A percentile compares a stretch with the other conserved stretches of the same genome.
Conservation (phyloP, 2,113 vertebrate genomes). For the Poecilia latipinna region DNA sequence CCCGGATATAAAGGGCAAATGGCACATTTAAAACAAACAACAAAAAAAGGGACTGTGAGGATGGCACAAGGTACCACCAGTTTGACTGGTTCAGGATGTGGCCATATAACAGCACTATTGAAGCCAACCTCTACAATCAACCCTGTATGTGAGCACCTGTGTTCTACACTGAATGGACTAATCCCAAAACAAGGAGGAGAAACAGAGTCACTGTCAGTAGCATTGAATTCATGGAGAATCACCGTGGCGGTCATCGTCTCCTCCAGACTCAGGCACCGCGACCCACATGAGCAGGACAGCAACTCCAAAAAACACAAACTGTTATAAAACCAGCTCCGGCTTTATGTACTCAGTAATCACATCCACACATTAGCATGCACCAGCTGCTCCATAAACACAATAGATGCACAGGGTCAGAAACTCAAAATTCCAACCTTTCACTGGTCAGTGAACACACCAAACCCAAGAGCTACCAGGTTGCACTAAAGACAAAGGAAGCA, state of each 20-base stretch:
- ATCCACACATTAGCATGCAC: constrained; percentile 23
- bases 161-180: constrained; percentile 2
- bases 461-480: background rate
- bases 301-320: constrained; percentile 7
- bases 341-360: constrained; percentile 48
- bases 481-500: no score
- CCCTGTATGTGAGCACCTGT: constrained; percentile 29
- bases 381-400: constrained; percentile 7
- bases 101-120: constrained; percentile 30
- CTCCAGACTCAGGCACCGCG: constrained; percentile 49
- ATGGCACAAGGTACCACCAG: constrained; percentile 35
- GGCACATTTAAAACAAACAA: constrained; percentile 46
- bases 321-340: background rate
- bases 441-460: background rate
- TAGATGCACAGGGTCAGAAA: background rate
- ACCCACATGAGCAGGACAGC: constrained; percentile 31
- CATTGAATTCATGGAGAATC: constrained; percentile 50
- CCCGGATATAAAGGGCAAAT: constrained; percentile 57
- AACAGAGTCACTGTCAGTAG: constrained; percentile 59
- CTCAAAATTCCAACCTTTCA: background rate
- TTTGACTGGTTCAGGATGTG: constrained; percentile 27
- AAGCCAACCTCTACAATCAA: constrained; percentile 55
- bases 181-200: background rate
- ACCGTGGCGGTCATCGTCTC: constrained; percentile 45
- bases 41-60: constrained; percentile 34